Conservation (phyloP, 2,113 vertebrate species). For the Aegotheles bennettii region DNA sequence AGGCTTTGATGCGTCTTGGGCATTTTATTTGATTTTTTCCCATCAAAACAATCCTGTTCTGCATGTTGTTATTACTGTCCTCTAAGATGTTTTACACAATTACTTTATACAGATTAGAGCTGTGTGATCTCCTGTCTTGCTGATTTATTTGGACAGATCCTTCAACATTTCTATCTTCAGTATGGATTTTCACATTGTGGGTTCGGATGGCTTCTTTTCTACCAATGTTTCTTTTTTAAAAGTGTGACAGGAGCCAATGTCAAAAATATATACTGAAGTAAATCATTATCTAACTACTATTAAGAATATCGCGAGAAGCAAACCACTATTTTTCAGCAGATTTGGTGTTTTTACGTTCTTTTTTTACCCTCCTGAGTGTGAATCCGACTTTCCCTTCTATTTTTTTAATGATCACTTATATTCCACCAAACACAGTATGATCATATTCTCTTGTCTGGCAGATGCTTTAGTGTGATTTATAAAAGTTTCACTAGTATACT, state of each 20-base stretch:
- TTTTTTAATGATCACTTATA: background rate
- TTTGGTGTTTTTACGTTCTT: background rate
- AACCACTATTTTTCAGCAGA: background rate
- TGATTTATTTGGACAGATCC: constrained; percentile 18
- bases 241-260: background rate
- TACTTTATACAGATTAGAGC: background rate
- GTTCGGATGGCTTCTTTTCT: background rate
- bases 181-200: background rate
- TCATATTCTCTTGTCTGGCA: background rate
- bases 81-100: background rate
- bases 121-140: background rate
- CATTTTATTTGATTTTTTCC: background rate
- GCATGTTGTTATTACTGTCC: background rate
- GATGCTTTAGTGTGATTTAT: background rate
- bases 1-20: background rate
- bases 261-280: background rate
- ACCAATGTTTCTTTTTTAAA: background rate
- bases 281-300: background rate
- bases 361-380: background rate
- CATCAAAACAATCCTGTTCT: background rate
- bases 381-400: background rate
- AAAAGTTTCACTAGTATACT: background rate
- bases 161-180: background rate
- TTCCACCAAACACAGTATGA: background rate
- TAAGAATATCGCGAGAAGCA: background rate